These are phyloP conservation scores for Poeciliopsis presidionis DNA, from an alignment of 2,797 vertebrate species.

Conservation along the genomic window DNA sequence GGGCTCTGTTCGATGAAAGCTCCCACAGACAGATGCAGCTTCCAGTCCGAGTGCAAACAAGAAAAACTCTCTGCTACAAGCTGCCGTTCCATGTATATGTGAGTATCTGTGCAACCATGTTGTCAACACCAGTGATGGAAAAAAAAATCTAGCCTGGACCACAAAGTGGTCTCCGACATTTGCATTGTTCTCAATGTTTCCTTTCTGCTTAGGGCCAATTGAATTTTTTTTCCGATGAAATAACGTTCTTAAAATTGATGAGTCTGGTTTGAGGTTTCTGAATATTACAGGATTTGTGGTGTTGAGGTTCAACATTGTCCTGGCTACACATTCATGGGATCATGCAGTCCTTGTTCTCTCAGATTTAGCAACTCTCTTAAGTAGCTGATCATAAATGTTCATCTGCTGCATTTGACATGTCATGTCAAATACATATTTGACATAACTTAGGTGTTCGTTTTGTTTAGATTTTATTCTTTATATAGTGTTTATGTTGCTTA, in stretches of 20 bases:
- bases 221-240: background rate
- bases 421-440: background rate
- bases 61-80: constrained; percentile 80
- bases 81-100: constrained; percentile 92
- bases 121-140: background rate
- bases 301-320: background rate
- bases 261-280: background rate
- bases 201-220: background rate
- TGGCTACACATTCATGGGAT: background rate
- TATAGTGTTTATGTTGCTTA: background rate
- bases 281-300: background rate
- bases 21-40: constrained; percentile 83
- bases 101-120: constrained; percentile 60
- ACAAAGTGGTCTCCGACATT: background rate
- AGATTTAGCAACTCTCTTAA: background rate
- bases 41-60: constrained; percentile 74
- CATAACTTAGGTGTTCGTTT: background rate
- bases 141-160: background rate
- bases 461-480: background rate
- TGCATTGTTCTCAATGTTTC: background rate
- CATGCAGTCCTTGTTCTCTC: background rate
- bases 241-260: background rate
- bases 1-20: constrained; percentile 89
- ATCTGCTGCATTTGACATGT: background rate
- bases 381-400: background rate